Evolutionary conservation across 1,140 invertebrate genomes (phyloP).

Genomic region (Diorhabda carinulata): DNA sequence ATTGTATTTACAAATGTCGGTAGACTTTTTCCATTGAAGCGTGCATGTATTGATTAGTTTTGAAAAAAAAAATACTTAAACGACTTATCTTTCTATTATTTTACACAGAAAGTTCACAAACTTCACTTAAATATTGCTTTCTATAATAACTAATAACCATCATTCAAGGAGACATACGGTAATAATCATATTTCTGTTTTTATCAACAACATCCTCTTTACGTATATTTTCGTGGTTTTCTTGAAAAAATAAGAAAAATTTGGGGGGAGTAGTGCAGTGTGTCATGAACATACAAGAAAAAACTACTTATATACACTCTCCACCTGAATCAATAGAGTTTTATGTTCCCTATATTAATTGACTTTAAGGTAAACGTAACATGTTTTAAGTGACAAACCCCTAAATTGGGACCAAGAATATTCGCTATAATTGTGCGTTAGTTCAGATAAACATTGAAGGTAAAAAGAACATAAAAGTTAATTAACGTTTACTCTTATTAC

Average conservation of each 20-base stretch:
- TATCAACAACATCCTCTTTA: no score
- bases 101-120: no score
- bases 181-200: no score
- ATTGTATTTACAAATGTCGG: no score
- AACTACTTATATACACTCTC: constrained; percentile 41
- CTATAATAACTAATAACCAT: no score
- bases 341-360: constrained; percentile 51
- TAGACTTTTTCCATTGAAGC: no score
- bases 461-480: background rate
- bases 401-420: constrained; percentile 20
- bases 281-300: constrained; percentile 21
- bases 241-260: constrained; percentile 17
- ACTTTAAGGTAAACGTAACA: constrained; percentile 49
- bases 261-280: constrained; percentile 12
- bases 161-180: no score
- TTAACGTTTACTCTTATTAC: no score
- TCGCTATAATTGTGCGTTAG: constrained; percentile 10
- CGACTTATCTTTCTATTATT: no score
- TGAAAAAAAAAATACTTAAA: no score
- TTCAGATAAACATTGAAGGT: background rate
- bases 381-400: constrained; percentile 27
- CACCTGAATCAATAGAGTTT: constrained; percentile 43
- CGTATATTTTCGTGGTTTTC: constrained; percentile 13
- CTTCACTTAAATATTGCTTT: no score
- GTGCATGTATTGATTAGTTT: no score